Evolutionary conservation across 2,888 invertebrate genomes (phyloP).

Genomic region (Rhimphoctona megacephalus): DNA sequence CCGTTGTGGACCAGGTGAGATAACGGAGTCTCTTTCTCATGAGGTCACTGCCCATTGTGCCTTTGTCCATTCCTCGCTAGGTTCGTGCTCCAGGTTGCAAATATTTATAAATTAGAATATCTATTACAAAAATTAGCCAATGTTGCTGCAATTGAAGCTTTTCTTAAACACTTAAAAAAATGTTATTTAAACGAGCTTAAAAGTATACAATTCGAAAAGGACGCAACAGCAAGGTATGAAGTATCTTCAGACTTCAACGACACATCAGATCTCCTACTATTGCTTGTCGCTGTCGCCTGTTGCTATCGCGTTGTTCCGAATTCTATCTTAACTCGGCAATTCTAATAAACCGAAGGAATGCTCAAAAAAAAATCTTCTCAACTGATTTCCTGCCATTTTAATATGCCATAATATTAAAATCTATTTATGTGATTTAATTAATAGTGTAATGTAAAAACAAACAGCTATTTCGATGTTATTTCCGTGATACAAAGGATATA

Average conservation of each 20-base stretch:
- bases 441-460: neutral
- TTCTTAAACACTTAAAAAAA: neutral
- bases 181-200: too few relatives aligned
- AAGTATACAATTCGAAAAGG: too few relatives aligned
- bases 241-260: too few relatives aligned
- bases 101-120: neutral
- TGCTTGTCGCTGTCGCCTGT: too few relatives aligned
- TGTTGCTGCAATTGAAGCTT: neutral
- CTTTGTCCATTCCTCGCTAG: neutral
- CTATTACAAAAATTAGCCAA: neutral
- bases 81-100: slow-evolving; percentile 16
- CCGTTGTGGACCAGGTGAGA: slow-evolving; percentile 56
- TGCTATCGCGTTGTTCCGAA: too few relatives aligned
- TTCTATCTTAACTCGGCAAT: neutral
- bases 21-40: slow-evolving; percentile 59
- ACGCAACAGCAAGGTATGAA: too few relatives aligned
- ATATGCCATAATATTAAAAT: neutral
- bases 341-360: neutral
- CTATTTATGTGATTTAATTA: neutral
- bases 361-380: neutral
- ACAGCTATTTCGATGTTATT: neutral
- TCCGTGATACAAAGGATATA: neutral
- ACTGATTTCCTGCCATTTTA: neutral
- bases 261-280: too few relatives aligned
- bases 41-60: slow-evolving; percentile 57